These are phyloP conservation scores for Nyleta sp. DNA, from an alignment of 2,888 invertebrate genomes.

Conservation along the genomic window DNA sequence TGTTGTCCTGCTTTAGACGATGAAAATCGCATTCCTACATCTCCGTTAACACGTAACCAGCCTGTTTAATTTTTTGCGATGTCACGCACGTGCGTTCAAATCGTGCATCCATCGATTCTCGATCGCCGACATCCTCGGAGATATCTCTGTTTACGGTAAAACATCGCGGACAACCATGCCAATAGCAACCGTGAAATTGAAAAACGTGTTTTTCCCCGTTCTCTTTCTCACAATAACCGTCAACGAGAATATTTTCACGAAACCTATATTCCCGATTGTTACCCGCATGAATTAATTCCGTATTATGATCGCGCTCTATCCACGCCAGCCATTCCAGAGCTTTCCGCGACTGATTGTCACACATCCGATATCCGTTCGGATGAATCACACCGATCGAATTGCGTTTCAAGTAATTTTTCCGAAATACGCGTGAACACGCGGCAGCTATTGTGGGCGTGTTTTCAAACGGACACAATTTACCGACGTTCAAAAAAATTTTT, in stretches of 20 bases:
- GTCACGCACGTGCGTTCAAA: slow-evolving; percentile 15
- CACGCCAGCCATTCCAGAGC: slow-evolving; percentile 65
- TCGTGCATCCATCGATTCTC: not conserved
- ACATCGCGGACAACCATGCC: slow-evolving; percentile 28
- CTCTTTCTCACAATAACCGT: slow-evolving; percentile 34
- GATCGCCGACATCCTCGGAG: not conserved
- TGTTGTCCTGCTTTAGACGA: not conserved
- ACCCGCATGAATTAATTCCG: slow-evolving; percentile 20
- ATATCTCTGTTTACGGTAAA: slow-evolving; percentile 10
- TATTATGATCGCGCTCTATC: not conserved
- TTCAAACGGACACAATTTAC: slow-evolving; percentile 63
- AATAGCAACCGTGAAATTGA: slow-evolving; percentile 42
- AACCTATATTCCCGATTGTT: slow-evolving; percentile 21
- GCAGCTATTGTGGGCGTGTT: slow-evolving; percentile 63
- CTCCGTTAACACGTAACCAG: slow-evolving; percentile 6
- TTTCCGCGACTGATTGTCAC: slow-evolving; percentile 69
- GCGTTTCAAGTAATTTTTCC: slow-evolving; percentile 68
- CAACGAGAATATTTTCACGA: slow-evolving; percentile 7
- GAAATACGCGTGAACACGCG: slow-evolving; percentile 66
- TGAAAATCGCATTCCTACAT: slow-evolving; percentile 36
- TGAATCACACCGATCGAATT: slow-evolving; percentile 73
- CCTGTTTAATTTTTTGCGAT: not conserved
- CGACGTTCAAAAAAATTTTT: slow-evolving; percentile 55
- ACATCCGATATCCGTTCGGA: slow-evolving; percentile 68
- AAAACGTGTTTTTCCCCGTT: not conserved